These are phyloP conservation scores for Drosophila pachea DNA, from an alignment of 1,140 invertebrate species.

Conservation along the genomic window DNA sequence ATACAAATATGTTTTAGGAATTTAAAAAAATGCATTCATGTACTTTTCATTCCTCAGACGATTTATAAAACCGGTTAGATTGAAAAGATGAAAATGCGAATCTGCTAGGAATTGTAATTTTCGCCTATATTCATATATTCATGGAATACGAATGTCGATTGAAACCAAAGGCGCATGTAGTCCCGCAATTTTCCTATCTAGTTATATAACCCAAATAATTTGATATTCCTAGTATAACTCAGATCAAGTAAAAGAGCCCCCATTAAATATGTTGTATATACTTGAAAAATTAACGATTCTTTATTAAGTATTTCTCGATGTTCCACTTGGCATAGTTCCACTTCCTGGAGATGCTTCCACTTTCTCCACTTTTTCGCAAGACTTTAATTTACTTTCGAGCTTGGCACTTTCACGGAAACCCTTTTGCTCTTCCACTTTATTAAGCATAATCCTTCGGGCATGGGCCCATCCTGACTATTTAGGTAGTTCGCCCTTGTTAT, in stretches of 20 bases:
- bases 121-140: conserved; percentile 11
- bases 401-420: conserved; percentile 26
- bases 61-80: background rate
- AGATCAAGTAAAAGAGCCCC: too few species aligned
- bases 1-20: background rate
- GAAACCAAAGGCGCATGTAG: too few species aligned
- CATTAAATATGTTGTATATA: too few species aligned
- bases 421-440: conserved; percentile 33
- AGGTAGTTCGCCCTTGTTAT: conserved; percentile 26
- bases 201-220: too few species aligned
- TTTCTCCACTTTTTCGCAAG: too few species aligned
- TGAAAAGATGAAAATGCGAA: background rate
- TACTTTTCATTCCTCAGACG: background rate
- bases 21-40: background rate
- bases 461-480: background rate
- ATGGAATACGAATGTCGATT: too few species aligned
- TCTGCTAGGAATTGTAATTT: background rate
- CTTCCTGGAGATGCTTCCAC: conserved; percentile 16
- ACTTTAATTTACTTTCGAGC: conserved; percentile 6
- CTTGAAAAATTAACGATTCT: too few species aligned
- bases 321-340: background rate
- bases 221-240: too few species aligned
- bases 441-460: conserved; percentile 1
- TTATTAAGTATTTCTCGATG: too few species aligned
- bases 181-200: too few species aligned